Base-by-base conservation (phyloP, 2,888 invertebrate species). In the Polydrusus cervinus region DNA sequence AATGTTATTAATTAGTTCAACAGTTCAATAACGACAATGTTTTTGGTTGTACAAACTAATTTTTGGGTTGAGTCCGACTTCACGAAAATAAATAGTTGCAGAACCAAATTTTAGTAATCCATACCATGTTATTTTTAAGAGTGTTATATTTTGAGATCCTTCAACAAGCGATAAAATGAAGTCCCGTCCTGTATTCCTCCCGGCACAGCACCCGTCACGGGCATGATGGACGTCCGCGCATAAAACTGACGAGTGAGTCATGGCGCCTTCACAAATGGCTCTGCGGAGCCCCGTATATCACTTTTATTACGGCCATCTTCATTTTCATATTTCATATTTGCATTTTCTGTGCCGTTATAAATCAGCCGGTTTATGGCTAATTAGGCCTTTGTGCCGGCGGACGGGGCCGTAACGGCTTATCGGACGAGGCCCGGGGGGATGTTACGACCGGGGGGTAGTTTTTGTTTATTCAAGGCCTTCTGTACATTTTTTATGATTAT, bases 271-370 rank as follows among this genome's bases (percentile, higher is more conserved):
- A 89, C 90, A 90, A 78, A 92, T 92, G 92, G 92, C 92, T 90
- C 92, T 91, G 90, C 90, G 90, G 92, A 92, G 92, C 90, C 91
- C 90, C 90, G 90, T 92, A 92, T 92, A 92, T 92, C 92, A 92
- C 91, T 92, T 92, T 92, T 92, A 92, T 92, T 92, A 92, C 92
- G 91, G 91, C 88, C 88, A 88, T 89, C 88, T 88, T 88, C 88
- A 89, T 89, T 89, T 89, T 89, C 89, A 89, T 89, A 89, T 89
- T 89, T 89, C 89, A 89, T 89, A 89, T 89, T 89, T 89, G 89
- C 89, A 89, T 89, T 89, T 89, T 89, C 88, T 88, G 87, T 87
- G 88, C 89, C 88, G 89, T 89, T 89, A 89, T 90, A 90, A 90
- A 90, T 90, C 90, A 90, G 88, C 86, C 88, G 89, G 89, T 90